Percentiles rank a stretch among this genome's conserved stretches.
Evolutionary conservation across 2,888 invertebrate genomes (phyloP).

Genomic region (Acrobasis suavella): DNA sequence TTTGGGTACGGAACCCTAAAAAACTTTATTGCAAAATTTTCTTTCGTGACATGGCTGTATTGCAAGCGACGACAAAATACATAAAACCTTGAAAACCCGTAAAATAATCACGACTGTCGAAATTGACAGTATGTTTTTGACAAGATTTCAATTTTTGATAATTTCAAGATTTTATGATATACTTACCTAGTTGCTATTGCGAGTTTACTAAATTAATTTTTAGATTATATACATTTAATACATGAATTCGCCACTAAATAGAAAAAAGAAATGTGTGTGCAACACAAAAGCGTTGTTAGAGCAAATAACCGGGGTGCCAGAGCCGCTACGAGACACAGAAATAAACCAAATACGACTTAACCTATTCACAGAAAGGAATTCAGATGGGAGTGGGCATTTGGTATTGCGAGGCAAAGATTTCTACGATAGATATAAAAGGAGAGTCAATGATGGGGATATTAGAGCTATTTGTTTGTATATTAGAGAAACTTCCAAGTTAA

Average conservation of each 20-base stretch:
- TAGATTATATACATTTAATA: neutral
- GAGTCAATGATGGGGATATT: constrained; percentile 76
- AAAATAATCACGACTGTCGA: neutral
- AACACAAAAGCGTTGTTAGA: constrained; percentile 46
- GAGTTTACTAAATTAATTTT: neutral
- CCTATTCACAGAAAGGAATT: constrained; percentile 77
- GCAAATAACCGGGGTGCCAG: constrained; percentile 50
- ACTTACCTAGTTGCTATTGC: neutral
- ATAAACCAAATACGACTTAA: constrained; percentile 59
- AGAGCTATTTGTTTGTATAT: constrained; percentile 74
- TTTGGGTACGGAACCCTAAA: too few species aligned
- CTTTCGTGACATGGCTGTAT: too few species aligned
- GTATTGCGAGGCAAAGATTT: constrained; percentile 79
- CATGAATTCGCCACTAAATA: constrained; percentile 11
- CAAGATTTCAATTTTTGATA: constrained; percentile 1
- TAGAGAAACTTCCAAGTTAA: constrained; percentile 58
- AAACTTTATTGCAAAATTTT: too few species aligned
- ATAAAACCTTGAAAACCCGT: neutral
- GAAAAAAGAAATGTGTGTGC: constrained; percentile 58
- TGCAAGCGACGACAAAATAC: too few species aligned
- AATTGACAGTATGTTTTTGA: neutral
- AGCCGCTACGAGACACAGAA: constrained; percentile 43
- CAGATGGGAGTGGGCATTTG: constrained; percentile 77
- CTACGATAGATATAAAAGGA: constrained; percentile 61
- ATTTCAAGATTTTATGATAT: neutral